Percentiles rank a stretch among this genome's conserved stretches.
phyloP scores from a whole-genome alignment of 2,113 vertebrate species.

The Piaya cayana region DNA sequence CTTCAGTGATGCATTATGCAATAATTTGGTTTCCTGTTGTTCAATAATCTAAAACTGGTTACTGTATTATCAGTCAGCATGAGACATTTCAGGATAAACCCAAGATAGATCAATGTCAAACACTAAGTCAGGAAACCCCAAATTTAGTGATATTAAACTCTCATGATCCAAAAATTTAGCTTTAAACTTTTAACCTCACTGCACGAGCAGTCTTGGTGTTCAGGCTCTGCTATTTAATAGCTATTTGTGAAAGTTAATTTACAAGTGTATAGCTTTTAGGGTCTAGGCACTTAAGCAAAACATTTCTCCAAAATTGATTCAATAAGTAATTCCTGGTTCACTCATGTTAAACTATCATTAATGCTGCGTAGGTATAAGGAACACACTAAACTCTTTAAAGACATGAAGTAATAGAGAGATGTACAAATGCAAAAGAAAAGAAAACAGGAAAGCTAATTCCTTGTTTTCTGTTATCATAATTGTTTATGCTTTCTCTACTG shows the following conservation, averaged over 20 bases:
- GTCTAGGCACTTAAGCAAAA: background rate
- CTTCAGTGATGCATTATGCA: slow-evolving; percentile 1
- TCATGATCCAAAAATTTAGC: background rate
- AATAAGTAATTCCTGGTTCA: background rate
- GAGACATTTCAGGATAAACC: background rate
- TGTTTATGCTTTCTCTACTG: background rate
- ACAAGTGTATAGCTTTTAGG: background rate
- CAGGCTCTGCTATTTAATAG: background rate
- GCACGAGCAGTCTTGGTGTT: background rate
- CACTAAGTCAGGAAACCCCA: background rate
- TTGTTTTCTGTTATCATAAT: background rate
- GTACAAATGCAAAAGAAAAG: background rate
- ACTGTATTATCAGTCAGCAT: background rate
- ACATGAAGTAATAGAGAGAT: background rate
- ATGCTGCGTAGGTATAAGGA: background rate
- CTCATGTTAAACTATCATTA: background rate
- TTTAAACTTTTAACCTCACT: background rate
- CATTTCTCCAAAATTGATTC: background rate
- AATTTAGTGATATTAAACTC: background rate
- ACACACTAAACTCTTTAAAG: background rate
- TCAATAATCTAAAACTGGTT: background rate
- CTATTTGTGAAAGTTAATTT: background rate
- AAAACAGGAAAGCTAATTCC: background rate
- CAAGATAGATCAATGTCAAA: background rate
- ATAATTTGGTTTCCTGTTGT: background rate